A percentile compares a stretch with the other conserved stretches of the same genome.
Conservation (phyloP, 2,797 vertebrate species). For the Hydrophis major region DNA sequence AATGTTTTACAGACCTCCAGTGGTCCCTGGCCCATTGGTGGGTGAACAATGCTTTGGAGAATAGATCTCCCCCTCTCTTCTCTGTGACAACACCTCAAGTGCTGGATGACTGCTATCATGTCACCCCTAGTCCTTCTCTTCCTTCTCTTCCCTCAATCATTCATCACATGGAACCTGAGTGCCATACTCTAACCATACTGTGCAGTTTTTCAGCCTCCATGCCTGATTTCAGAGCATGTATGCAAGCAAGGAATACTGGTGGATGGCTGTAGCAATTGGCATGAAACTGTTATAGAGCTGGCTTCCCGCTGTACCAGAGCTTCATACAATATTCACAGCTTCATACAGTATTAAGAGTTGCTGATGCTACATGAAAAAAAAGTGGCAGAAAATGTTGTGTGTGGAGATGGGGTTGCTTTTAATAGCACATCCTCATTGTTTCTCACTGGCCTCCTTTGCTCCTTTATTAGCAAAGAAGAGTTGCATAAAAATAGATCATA, state of each 20-base stretch:
- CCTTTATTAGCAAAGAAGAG: constrained; percentile 29
- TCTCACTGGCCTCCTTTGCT: constrained; percentile 25
- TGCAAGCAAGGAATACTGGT: accelerated
- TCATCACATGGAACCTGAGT: too few relatives aligned
- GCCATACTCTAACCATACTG: not conserved
- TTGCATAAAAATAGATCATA: not conserved
- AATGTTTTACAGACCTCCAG: too few relatives aligned
- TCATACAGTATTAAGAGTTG: constrained; percentile 47
- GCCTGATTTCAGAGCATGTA: not conserved
- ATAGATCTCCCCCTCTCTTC: too few relatives aligned
- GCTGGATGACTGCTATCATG: too few relatives aligned
- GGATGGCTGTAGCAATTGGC: constrained; percentile 34
- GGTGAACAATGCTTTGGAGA: too few relatives aligned
- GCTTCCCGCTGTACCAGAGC: constrained; percentile 13
- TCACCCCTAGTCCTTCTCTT: too few relatives aligned
- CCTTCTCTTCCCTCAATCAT: too few relatives aligned
- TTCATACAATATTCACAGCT: constrained; percentile 55
- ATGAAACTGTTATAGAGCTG: constrained; percentile 4
- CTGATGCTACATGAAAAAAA: constrained; percentile 47
- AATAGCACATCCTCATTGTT: constrained; percentile 47
- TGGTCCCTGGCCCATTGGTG: too few relatives aligned
- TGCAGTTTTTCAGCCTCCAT: not conserved
- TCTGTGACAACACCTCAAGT: too few relatives aligned
- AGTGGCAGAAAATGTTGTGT: constrained; percentile 51
- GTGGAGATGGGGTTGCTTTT: constrained; percentile 52